Evolutionary conservation across 2,797 vertebrate genomes (phyloP), one percentile per base, ranked within the genome.

Genomic region (Calcarius lapponicus): DNA sequence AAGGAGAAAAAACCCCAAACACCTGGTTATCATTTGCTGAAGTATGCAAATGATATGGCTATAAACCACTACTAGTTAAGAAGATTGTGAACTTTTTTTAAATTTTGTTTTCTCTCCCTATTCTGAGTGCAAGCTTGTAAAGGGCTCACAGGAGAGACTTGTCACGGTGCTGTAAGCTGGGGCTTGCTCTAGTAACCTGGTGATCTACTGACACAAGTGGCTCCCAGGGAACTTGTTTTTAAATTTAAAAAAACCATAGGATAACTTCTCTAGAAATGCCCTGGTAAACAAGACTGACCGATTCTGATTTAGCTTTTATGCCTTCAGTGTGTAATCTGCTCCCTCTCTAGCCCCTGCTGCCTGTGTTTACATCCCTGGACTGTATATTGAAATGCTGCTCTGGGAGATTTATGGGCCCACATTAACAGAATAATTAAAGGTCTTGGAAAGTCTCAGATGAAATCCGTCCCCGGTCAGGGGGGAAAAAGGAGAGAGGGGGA

Each of bases 371-470:
- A 36, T 92, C 69, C 76, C 80, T 42, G 72, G 13, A 32, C 66
- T 9, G 3, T 58, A 19, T 47, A 79, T 66, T 81, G 94, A 95
- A 96, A 94, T 51, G 86, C 76, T 80, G 51, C 78, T 88, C 70
- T 3, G 53, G 60, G 93, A 90, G 86, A 95, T 90, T 93, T 90
- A 94, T 85, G 90, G 80, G 14, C 3, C 4, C 38, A 25, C 93
- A 89, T 95, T 94, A 91, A 93, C 79, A 67, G 91, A 92, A 87
- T 90, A 91, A 96, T 94, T 92, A 94, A 85, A 89, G 82, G 65
- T 72, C 81, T 92, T 50, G 47, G 48, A 38, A 60, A 81, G 57
- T 26, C 78, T 95, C 28, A 3, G 65, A 56, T 58, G 70, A 80
- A 75, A 90, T 17, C 47, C 19, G 8, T 53, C 69, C 20, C 24